Base-by-base conservation (phyloP, 2,888 invertebrate genomes). In the Hypolimnas misippus region DNA sequence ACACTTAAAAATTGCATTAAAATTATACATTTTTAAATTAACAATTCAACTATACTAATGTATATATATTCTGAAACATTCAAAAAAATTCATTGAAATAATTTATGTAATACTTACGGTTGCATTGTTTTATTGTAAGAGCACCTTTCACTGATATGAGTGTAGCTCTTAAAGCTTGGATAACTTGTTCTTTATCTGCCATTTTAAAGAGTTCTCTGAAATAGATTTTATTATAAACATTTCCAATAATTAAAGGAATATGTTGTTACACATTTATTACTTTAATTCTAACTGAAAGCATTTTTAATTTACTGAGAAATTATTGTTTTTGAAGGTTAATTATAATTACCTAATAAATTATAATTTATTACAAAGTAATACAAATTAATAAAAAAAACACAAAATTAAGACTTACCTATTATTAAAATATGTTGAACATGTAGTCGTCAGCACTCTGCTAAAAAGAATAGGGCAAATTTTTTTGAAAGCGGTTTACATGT, bases 111-210 rank as follows among this genome's bases (percentile, higher is more conserved):
- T 60, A 91, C 93, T 93, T 86, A 94, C 93, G 80, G 70, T 92
- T 92, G 65, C 93, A 87, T 74, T 92, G 87, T 44, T 87, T 84
- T 53, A 93, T 76, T 6, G 92, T 89, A 33, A 93, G 75, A 21
- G 93, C 89, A 69, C 92, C 92, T 79, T 93, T 93, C 5, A 90
- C 90, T 33, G 93, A 93, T 70, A 93, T 76, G 3, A 93, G 80
- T 53, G 92, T 92, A 40, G 93, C 92, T 70, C 92, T 79, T 12
- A 93, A 76, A 44, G 87, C 88, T 70, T 87, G 84, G 62, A 92
- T 86, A 1, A 93, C 89, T 75, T 92, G 89, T 33, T 92, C 91
- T 75, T 88, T 88, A 60, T 92, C 89, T 64, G 86, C 81, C 88
- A 89, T 91, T 61, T 60, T 35, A 16, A 17, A 35, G 16, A 12